Evolutionary conservation across 2,113 vertebrate species (phyloP), one percentile per base, ranked within the genome.

Genomic region (Heteronetta atricapilla): DNA sequence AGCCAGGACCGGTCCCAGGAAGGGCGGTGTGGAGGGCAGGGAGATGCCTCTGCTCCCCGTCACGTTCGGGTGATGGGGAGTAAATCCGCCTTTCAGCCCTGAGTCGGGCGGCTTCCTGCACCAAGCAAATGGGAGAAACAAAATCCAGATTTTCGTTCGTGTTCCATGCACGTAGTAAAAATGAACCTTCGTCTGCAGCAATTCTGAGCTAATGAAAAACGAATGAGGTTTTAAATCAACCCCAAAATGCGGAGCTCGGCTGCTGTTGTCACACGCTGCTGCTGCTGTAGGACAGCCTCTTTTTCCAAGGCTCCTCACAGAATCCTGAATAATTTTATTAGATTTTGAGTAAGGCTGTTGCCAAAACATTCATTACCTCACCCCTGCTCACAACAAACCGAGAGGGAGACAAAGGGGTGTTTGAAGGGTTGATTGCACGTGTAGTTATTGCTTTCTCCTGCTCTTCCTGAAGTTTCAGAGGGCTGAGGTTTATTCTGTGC

Each of bases 211-310:
- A 97, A 97, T 97, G 96, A 96, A 96, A 97, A 97, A 81, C 82
- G 76, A 96, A 97, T 94, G 93, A 96, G 95, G 92, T 93, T 97
- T 93, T 97, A 97, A 97, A 97, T 97, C 94, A 97, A 95, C 82
- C 85, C 46, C 86, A 59, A 88, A 94, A 90, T 1, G 58, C 86
- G 75, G 85, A 88, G 82, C 82, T 88, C 70, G 88, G 58, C 93
- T 91, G 86, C 90, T 69, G 77, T 8, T 86, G 82, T 40, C 8
- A 5, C 19, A 18, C 1, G 5, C 67, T 29, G 92, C 74, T 48
- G 36, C 60, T 82, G 89, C 96, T 94, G 88, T 48, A 94, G 94
- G 93, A 96, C 88, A 90, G 80, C 90, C 90, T 69, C 85, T 60
- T 70, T 93, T 95, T 93, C 88, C 95, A 93, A 86, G 93, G 92